These are phyloP conservation scores for Porites lutea DNA, from an alignment of 64 coral and sea anemone species.

Conservation along the genomic window DNA sequence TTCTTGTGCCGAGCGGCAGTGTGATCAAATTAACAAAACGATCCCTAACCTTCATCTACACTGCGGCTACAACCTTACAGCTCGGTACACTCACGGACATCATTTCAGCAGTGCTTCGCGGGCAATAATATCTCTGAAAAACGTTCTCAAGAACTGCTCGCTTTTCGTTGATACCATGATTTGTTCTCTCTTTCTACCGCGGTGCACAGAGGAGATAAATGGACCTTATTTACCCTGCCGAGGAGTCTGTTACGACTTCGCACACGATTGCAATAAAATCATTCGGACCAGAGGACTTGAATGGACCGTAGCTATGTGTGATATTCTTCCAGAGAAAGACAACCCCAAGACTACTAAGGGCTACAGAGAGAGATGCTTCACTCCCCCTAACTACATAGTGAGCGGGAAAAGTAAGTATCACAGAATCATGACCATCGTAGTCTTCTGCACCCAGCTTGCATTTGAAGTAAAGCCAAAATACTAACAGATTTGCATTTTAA, in stretches of 20 bases:
- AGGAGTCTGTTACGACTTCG: slow-evolving; percentile 54
- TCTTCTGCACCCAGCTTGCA: no score
- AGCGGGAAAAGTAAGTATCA: slow-evolving; percentile 36
- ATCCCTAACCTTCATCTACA: not conserved
- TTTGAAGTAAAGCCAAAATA: no score
- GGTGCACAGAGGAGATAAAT: slow-evolving; percentile 42
- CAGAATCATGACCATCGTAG: no score
- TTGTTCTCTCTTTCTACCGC: slow-evolving; percentile 53
- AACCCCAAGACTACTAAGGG: slow-evolving; percentile 24
- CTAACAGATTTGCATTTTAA: not conserved
- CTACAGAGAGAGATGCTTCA: slow-evolving; percentile 60
- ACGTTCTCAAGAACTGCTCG: slow-evolving; percentile 20
- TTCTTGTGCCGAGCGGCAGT: not conserved
- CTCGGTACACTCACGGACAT: not conserved
- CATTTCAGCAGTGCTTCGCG: slow-evolving; percentile 13
- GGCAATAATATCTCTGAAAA: not conserved
- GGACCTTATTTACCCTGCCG: slow-evolving; percentile 67
- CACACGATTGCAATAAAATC: not conserved
- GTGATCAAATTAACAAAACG: slow-evolving; percentile 14
- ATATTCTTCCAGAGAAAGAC: slow-evolving; percentile 57
- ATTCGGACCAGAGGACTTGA: not conserved
- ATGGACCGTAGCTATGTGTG: slow-evolving; percentile 43
- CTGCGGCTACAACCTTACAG: slow-evolving; percentile 20
- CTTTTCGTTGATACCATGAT: slow-evolving; percentile 26
- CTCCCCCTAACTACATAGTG: slow-evolving; percentile 44